Base-by-base conservation (phyloP, 2,797 vertebrate species). In the Pangasius larnaudii region DNA sequence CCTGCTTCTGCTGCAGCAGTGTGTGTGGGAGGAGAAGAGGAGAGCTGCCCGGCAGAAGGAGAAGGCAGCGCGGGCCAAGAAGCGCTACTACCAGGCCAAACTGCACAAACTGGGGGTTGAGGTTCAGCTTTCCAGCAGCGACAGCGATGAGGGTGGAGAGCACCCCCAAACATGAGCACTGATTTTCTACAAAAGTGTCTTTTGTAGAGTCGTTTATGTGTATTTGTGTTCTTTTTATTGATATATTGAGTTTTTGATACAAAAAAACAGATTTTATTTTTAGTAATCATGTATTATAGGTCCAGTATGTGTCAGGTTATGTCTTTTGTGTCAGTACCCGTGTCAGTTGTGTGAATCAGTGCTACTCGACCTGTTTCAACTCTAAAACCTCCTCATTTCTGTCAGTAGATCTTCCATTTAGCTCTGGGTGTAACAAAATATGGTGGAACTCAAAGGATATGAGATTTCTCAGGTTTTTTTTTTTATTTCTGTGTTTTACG, bases 31-130 rank as follows among this genome's bases (percentile, higher is more conserved):
- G 91, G 94, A 95, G 79, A 96, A 94, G 91, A 93, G 92, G 88
- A 93, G 91, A 89, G 96, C 95, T 0, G 92, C 90, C 1, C 92
- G 88, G 77, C 95, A 96, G 92, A 96, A 96, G 88, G 92, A 94
- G 91, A 96, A 94, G 81, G 96, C 95, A 1, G 95, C 94, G 88
- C 92, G 95, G 88, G 95, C 95, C 93, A 96, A 96, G 92, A 95
- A 94, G 90, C 91, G 90, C 11, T 96, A 96, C 90, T 96, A 96
- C 92, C 93, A 93, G 90, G 95, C 94, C 88, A 96, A 95, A 89
- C 91, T 96, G 74, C 94, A 92, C 92, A 94, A 89, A 91, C 91
- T 96, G 91, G 94, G 95, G 0, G 91, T 94, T 83, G 92, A 93
- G 0, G 87, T 92, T 88, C 90, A 85, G 0, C 93, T 93, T 11